Evolutionary conservation across 2,113 vertebrate species (phyloP).

Genomic region (Okapia johnstoni): DNA sequence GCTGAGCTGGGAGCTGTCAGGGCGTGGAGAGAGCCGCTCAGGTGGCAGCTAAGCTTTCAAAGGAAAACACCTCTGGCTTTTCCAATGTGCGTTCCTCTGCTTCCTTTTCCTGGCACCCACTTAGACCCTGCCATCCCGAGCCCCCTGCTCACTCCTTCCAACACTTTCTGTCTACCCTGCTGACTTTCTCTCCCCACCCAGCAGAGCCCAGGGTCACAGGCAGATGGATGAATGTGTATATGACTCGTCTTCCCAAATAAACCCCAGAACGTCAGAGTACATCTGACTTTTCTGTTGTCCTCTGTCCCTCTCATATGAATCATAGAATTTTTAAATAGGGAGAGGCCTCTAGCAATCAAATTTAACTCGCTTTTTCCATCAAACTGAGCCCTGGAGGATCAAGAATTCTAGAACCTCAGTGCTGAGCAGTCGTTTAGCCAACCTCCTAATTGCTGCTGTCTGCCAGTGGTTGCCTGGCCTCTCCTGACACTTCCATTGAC

Average conservation of each 20-base stretch:
- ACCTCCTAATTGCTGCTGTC: background rate
- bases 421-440: background rate
- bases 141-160: background rate
- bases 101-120: slow-evolving; percentile 33
- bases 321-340: background rate
- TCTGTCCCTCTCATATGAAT: background rate
- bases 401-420: background rate
- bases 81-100: background rate
- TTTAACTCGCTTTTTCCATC: background rate
- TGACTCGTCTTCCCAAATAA: background rate
- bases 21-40: background rate
- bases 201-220: background rate
- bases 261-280: background rate
- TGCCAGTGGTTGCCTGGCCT: background rate
- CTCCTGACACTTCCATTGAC: background rate
- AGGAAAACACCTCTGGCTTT: slow-evolving; percentile 29
- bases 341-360: background rate
- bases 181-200: background rate
- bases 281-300: background rate
- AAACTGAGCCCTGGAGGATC: background rate
- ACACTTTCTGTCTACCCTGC: background rate
- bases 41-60: background rate
- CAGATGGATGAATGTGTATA: background rate
- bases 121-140: background rate
- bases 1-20: background rate